Base-by-base conservation (phyloP, 2,113 vertebrate genomes). In the Oreochromis niloticus region DNA sequence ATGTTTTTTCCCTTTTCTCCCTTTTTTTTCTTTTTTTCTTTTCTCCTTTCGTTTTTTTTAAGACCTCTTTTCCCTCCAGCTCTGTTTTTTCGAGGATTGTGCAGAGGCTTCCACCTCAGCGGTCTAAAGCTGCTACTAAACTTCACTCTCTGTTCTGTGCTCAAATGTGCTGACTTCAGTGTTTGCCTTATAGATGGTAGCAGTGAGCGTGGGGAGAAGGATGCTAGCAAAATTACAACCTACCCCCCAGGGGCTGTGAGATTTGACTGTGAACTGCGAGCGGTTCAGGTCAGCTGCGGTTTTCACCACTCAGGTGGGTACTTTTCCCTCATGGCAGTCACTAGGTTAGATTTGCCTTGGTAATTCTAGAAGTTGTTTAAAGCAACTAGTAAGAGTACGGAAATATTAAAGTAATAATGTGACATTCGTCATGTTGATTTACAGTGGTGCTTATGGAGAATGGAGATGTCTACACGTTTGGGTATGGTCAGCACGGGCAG, bases 371-470 rank as follows among this genome's bases (percentile, higher is more conserved):
- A 34, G 13, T 48, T 30, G 9, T 85, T 12, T 17, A 7, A 83
- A 48, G 3, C n/a, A n/a, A 34, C 10, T 16, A 71, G 24, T 14
- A 12, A 43, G 12, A 66, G 2, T 22, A 6, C 2, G 5, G 22
- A 68, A 57, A 85, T 34, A 59, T 59, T 17, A 8, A 68, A 48
- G 30, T 73, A 34, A 11, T 16, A 56, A 80, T 66, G 17, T 59
- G 48, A 61, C 19, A 30, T 7, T 85, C 6, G 11, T 50, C 5
- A 17, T 88, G 17, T 41, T 90, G 16, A 30, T 59, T 89, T 30
- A 8, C 90, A 99, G 99, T 99, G 96, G 98, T 99, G 84, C 95
- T 99, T 89, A 99, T 99, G 99, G 98, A 99, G 93, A 99, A 99
- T 85, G 99, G 98, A 85, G 98, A 99, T 75, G 99, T 99, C 91